Base-by-base conservation (phyloP, 2,888 invertebrate genomes). In the Acanthoscelides obtectus region DNA sequence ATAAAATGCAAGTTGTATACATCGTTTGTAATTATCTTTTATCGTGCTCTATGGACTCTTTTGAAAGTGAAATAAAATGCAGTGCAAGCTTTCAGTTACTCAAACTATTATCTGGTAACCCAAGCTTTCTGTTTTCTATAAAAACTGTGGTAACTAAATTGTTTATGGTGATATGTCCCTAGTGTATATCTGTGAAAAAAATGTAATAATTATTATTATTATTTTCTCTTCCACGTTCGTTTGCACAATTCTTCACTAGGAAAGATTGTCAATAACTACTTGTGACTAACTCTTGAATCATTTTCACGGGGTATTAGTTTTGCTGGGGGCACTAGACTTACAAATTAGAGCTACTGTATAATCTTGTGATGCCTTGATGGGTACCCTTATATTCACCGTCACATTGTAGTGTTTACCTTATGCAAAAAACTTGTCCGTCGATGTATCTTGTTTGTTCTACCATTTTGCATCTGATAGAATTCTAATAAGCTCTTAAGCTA, bases 371-470 rank as follows among this genome's bases (percentile, higher is more conserved):
- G 45, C 17, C 3, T 45, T 12, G 1, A 45, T n/a, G 45, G 45
- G 45, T 45, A 12, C 45, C 5, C 1, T 45, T 45, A 45, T n/a
- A n/a, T n/a, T n/a, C n/a, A n/a, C n/a, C n/a, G n/a, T n/a, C n/a
- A n/a, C n/a, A n/a, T n/a, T n/a, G n/a, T n/a, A 45, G 17, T 12
- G 1, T 45, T 63, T 69, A 22, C 22, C 25, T 22, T 65, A 22
- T 20, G 25, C 64, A 45, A 65, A 22, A 67, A 69, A 27, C 45
- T 70, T 70, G 66, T 22, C 69, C 64, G 27, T 71, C 45, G 17
- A 45, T 45, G 3, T 12, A 12, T 45, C 8, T 45, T 45, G 45
- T 45, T 45, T 45, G 12, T 45, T 45, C 1, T 3, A 45, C 8
- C 45, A 45, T 45, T 45, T 45, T 45, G 45, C 45, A 45, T 45